Evolutionary conservation across 2,888 invertebrate species (phyloP).

Genomic region (Drosophila picticornis): DNA sequence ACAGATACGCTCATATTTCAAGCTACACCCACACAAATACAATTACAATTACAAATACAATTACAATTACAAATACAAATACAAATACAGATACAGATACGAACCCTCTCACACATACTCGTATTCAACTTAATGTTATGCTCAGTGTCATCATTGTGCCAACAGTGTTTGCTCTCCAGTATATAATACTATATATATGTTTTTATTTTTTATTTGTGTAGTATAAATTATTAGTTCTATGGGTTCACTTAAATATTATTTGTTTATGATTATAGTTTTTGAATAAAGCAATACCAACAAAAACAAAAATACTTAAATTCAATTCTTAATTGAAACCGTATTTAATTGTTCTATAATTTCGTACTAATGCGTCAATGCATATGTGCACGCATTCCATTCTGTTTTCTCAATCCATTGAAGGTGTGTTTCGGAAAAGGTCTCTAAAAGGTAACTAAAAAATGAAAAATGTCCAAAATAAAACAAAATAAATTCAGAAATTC

Average conservation of each 20-base stretch:
- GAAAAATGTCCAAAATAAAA: slow-evolving; percentile 61
- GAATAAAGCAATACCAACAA: slow-evolving; percentile 57
- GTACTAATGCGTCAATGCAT: slow-evolving; percentile 86
- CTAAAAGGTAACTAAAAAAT: slow-evolving; percentile 94
- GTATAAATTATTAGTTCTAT: slow-evolving; percentile 37
- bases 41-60: slow-evolving; percentile 35
- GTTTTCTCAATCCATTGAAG: slow-evolving; percentile 87
- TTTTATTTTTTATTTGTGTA: slow-evolving; percentile 25
- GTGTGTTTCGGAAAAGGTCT: slow-evolving; percentile 98
- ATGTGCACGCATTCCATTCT: slow-evolving; percentile 87
- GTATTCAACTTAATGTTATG: slow-evolving; percentile 64
- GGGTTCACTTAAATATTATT: slow-evolving; percentile 40
- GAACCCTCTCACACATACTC: slow-evolving; percentile 53
- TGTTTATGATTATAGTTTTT: slow-evolving; percentile 49
- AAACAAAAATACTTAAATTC: slow-evolving; percentile 64
- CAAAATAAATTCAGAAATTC: slow-evolving; percentile 85
- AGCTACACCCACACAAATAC: slow-evolving; percentile 52
- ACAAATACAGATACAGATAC: slow-evolving; percentile 51
- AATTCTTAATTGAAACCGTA: slow-evolving; percentile 83
- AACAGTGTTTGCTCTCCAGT: slow-evolving; percentile 72
- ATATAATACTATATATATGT: slow-evolving; percentile 47
- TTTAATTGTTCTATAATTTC: slow-evolving; percentile 86
- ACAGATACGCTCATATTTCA: slow-evolving; percentile 60
- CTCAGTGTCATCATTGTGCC: slow-evolving; percentile 73
- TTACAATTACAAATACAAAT: slow-evolving; percentile 41